Conservation (phyloP, 2,888 invertebrate species). For the Latrodectus hesperus region DNA sequence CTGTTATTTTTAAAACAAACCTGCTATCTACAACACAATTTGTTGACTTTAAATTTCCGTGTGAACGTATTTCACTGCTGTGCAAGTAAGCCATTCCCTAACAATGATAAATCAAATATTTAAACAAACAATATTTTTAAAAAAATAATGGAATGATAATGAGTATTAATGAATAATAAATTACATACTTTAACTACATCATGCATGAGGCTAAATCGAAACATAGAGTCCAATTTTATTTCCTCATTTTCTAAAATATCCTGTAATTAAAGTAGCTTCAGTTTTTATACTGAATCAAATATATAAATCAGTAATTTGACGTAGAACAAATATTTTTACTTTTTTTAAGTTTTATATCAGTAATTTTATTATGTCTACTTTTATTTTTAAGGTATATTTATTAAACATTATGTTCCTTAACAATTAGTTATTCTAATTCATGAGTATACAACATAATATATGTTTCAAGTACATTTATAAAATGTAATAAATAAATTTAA, state of each 20-base stretch:
- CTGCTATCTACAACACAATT: constrained; percentile 98
- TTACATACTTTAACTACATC: constrained; percentile 86
- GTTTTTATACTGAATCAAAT: no score
- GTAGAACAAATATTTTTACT: no score
- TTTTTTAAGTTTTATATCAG: no score
- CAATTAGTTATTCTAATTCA: no score
- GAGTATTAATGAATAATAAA: neutral
- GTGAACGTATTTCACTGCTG: constrained; percentile 89
- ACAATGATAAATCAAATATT: constrained; percentile 66
- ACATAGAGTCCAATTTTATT: constrained; percentile 93
- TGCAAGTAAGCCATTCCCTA: constrained; percentile 97
- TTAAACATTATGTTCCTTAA: no score
- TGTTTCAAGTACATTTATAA: no score
- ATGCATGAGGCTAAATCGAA: constrained; percentile 93
- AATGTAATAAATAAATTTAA: no score
- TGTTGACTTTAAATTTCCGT: constrained; percentile 95
- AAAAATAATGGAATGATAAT: neutral
- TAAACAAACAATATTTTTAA: neutral
- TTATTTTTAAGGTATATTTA: no score
- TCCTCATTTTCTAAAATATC: constrained; percentile 94
- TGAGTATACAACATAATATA: no score
- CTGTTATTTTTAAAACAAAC: constrained; percentile 96
- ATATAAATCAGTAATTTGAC: no score
- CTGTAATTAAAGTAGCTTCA: constrained; percentile 75
- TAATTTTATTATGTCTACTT: no score